Conservation (phyloP, 2,797 vertebrate genomes). For the Bradypodion ventrale region DNA sequence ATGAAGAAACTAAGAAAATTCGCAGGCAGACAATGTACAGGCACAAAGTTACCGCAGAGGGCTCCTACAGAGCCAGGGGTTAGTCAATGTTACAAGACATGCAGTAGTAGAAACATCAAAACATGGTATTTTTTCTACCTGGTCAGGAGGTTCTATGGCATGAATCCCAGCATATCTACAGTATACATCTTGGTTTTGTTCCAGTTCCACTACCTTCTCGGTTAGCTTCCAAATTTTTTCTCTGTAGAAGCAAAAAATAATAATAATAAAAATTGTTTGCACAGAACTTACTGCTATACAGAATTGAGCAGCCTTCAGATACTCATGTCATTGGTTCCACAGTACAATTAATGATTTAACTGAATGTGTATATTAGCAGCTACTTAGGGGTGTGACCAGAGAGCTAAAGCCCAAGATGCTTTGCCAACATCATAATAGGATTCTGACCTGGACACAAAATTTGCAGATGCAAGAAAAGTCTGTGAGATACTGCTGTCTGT, state of each 20-base stretch:
- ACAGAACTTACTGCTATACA: neutral
- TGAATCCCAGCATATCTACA: conserved; percentile 49
- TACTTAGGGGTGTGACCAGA: neutral
- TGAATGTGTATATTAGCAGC: no score
- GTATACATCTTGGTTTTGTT: conserved; percentile 64
- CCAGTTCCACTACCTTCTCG: conserved; percentile 71
- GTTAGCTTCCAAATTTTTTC: conserved; percentile 77
- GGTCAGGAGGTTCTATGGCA: neutral
- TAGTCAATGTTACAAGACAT: no score
- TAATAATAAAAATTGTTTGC: neutral
- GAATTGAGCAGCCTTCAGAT: neutral
- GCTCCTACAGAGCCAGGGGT: neutral
- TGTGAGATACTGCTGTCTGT: no score
- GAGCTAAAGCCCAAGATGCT: fast-evolving
- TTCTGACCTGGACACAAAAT: neutral
- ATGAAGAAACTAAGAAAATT: conserved; percentile 1
- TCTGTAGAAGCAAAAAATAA: conserved; percentile 65
- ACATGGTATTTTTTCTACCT: conserved; percentile 59
- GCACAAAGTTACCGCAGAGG: neutral
- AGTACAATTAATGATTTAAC: neutral
- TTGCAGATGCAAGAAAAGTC: neutral
- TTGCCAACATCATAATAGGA: neutral
- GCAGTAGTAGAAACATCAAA: neutral
- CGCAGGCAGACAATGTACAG: neutral
- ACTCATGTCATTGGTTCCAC: no score